These are phyloP conservation scores for Meriones psammophilus DNA, from an alignment of 2,797 vertebrate species.

Conservation along the genomic window DNA sequence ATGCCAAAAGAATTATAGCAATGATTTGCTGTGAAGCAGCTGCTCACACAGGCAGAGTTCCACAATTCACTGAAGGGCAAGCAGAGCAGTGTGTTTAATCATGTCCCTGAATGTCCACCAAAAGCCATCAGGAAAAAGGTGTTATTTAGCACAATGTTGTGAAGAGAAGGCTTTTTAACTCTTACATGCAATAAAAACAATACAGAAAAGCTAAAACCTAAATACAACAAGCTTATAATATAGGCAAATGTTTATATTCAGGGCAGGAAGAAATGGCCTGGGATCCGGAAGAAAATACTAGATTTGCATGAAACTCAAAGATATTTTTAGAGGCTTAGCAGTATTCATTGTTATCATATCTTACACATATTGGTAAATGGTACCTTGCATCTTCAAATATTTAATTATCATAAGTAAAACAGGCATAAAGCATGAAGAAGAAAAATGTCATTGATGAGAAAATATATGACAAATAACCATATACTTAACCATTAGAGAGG, in stretches of 20 bases:
- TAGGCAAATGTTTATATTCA: neutral
- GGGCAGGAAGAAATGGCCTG: neutral
- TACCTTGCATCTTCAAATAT: neutral
- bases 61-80: neutral
- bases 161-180: neutral
- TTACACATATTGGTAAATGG: neutral
- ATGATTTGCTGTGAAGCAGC: slow-evolving; percentile 38
- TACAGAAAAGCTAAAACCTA: neutral
- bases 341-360: neutral
- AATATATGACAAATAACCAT: neutral
- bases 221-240: neutral
- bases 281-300: neutral
- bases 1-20: neutral
- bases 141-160: neutral
- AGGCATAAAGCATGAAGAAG: neutral
- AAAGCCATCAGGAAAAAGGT: neutral
- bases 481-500: neutral
- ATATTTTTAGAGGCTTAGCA: neutral
- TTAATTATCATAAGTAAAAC: slow-evolving; percentile 30
- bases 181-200: neutral
- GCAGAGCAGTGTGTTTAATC: neutral
- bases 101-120: slow-evolving; percentile 16
- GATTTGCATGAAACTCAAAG: neutral
- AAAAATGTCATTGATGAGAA: slow-evolving; percentile 42
- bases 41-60: neutral